A percentile compares a stretch with the other conserved stretches of the same genome.
phyloP scores from a whole-genome alignment of 30 jellyfish, hydroid and myxozoan genomes.

The Hydractinia symbiolongicarpus region DNA sequence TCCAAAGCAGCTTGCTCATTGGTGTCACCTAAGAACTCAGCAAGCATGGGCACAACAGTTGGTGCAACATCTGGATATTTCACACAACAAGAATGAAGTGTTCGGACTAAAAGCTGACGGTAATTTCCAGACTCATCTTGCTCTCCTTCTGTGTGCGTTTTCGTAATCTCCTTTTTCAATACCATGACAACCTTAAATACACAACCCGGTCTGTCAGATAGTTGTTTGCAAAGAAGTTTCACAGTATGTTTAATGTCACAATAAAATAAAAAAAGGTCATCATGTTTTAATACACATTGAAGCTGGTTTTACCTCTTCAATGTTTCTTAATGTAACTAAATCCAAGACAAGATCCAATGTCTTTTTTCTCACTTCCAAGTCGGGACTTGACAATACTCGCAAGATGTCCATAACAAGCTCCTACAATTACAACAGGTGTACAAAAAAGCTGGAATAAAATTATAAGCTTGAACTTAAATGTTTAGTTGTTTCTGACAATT shows the following conservation, averaged over 20 bases:
- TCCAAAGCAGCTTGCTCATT: slow-evolving; percentile 98
- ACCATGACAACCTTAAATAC: slow-evolving; percentile 87
- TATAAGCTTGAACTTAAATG: no score
- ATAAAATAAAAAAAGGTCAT: not conserved
- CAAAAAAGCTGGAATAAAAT: no score
- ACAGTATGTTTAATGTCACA: not conserved
- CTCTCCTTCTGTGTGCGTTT: slow-evolving; percentile 93
- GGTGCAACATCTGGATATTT: slow-evolving; percentile 98
- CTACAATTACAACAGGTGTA: slow-evolving; percentile 23
- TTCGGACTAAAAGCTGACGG: slow-evolving; percentile 91
- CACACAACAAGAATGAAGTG: slow-evolving; percentile 94
- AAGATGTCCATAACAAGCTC: slow-evolving; percentile 92
- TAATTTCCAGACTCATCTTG: slow-evolving; percentile 93
- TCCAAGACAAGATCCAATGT: slow-evolving; percentile 87
- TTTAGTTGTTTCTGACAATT: no score
- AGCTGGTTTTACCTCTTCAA: slow-evolving; percentile 63
- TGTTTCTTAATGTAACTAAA: slow-evolving; percentile 72
- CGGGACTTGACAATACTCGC: slow-evolving; percentile 92
- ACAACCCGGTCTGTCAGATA: not conserved
- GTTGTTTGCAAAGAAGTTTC: not conserved
- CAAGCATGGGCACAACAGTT: slow-evolving; percentile 95
- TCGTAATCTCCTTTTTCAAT: slow-evolving; percentile 87
- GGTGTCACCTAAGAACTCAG: slow-evolving; percentile 94
- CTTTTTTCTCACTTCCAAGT: slow-evolving; percentile 89
- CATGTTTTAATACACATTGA: not conserved